Conservation (phyloP, 2,113 vertebrate species). For the Macaca mulatta region DNA sequence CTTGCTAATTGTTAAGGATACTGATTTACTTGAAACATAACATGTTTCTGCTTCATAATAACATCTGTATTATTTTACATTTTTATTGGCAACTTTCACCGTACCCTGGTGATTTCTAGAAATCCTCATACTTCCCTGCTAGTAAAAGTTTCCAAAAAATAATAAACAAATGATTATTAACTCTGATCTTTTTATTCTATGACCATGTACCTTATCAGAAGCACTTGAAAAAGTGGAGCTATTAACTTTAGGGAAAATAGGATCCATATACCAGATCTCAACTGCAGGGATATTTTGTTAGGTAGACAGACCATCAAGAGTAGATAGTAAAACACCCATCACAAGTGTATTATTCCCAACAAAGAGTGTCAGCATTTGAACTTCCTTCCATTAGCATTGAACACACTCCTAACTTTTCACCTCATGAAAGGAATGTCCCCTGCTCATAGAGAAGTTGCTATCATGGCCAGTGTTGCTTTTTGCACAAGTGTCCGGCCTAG, state of each 20-base stretch:
- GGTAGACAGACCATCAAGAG: neutral
- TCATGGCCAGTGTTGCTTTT: neutral
- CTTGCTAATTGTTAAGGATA: constrained; percentile 81
- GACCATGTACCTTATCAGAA: constrained; percentile 56
- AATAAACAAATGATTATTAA: constrained; percentile 84
- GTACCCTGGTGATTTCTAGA: constrained; percentile 82
- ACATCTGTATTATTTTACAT: constrained; percentile 87
- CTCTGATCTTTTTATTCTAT: constrained; percentile 79
- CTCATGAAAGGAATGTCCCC: constrained; percentile 10
- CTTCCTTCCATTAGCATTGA: constrained; percentile 32
- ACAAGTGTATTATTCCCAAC: neutral
- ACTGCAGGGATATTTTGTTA: constrained; percentile 41
- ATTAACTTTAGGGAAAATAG: constrained; percentile 49
- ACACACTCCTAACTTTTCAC: neutral
- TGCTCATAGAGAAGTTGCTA: neutral
- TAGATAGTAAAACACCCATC: constrained; percentile 29
- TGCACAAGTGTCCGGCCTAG: constrained; percentile 12
- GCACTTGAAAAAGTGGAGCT: constrained; percentile 53
- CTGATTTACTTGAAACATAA: constrained; percentile 82
- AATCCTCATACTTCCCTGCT: constrained; percentile 82
- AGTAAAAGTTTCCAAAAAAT: constrained; percentile 84
- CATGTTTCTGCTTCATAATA: constrained; percentile 85
- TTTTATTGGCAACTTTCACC: constrained; percentile 86
- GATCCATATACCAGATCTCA: constrained; percentile 30
- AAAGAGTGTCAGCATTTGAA: constrained; percentile 19